A percentile compares a stretch with the other conserved stretches of the same genome.
Evolutionary conservation across 1,140 invertebrate genomes (phyloP).

Genomic region (Leptopilina clavipes): DNA sequence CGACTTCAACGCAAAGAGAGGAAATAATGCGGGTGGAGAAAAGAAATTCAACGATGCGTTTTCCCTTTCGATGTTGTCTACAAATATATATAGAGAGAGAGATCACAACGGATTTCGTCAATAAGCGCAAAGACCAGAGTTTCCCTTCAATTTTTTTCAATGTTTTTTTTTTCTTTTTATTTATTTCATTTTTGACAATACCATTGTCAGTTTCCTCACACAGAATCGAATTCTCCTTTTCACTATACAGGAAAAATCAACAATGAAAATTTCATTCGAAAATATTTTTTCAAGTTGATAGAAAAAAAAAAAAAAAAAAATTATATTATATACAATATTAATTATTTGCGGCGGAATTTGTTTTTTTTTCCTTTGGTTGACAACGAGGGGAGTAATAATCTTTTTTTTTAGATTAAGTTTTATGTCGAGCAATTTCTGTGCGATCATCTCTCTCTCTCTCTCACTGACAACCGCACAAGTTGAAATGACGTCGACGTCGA

Average conservation of each 20-base stretch:
- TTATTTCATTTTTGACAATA: conserved; percentile 1
- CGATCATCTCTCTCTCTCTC: no score
- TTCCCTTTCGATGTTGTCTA: conserved; percentile 41
- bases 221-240: not conserved
- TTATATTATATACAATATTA: no score
- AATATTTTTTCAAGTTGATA: no score
- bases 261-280: no score
- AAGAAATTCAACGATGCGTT: conserved; percentile 45
- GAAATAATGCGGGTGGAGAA: conserved; percentile 50
- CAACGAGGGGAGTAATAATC: conserved; percentile 60
- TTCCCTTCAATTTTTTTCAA: not conserved
- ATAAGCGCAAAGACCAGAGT: conserved; percentile 4
- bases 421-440: conserved; percentile 62
- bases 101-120: not conserved
- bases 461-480: no score
- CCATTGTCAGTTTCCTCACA: not conserved
- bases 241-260: not conserved
- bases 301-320: no score
- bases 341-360: no score
- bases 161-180: no score
- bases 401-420: conserved; percentile 66
- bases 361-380: conserved; percentile 5
- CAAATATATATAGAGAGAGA: no score
- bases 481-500: conserved; percentile 51
- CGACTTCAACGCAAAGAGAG: not conserved